A percentile compares a stretch with the other conserved stretches of the same genome.
Conservation (phyloP, 2,888 invertebrate species). For the Scaptomyza parva region DNA sequence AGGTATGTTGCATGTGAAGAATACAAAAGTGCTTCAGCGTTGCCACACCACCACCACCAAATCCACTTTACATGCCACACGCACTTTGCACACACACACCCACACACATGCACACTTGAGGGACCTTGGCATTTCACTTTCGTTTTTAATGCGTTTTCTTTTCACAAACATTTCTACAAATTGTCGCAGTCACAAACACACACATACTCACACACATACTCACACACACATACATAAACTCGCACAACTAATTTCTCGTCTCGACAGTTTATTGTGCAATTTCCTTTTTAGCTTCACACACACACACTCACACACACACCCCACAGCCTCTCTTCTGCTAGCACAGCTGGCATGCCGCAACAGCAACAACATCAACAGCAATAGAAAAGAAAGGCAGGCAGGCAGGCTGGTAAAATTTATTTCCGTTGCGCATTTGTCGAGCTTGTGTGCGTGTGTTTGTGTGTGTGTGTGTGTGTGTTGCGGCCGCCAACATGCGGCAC, state of each 20-base stretch:
- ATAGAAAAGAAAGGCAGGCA: conserved; percentile 12
- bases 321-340: neutral
- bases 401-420: conserved; percentile 57
- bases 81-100: neutral
- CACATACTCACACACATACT: no score
- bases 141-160: conserved; percentile 56
- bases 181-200: conserved; percentile 23
- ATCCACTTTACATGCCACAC: neutral
- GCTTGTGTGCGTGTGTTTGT: no score
- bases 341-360: conserved; percentile 2
- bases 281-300: conserved; percentile 50
- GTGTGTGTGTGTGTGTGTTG: no score
- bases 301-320: neutral
- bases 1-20: conserved; percentile 17
- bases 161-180: conserved; percentile 37
- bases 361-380: neutral
- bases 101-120: conserved; percentile 8
- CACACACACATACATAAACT: conserved; percentile 4
- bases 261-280: conserved; percentile 81
- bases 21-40: conserved; percentile 1
- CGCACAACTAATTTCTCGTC: conserved; percentile 74
- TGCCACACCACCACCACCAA: no score
- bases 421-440: conserved; percentile 72
- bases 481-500: conserved; percentile 35
- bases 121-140: conserved; percentile 42